Conservation (phyloP, 2,888 invertebrate genomes). For the Folsomia manolachei region DNA sequence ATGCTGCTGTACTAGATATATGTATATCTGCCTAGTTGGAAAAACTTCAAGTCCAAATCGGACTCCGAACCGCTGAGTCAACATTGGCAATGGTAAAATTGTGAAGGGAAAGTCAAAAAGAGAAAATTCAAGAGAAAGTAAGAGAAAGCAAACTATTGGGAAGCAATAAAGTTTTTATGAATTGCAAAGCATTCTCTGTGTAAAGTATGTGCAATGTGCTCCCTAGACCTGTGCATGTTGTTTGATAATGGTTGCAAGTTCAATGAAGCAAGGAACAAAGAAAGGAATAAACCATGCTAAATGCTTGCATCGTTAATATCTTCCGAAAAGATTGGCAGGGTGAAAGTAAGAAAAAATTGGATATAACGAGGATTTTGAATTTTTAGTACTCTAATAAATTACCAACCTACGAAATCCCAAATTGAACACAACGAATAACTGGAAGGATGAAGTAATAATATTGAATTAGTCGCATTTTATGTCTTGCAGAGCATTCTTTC, state of each 20-base stretch:
- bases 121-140: neutral
- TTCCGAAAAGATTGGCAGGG: neutral
- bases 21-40: no score
- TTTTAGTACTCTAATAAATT: neutral
- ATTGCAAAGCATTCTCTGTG: neutral
- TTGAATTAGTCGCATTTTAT: constrained; percentile 3
- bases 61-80: constrained; percentile 16
- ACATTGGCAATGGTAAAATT: constrained; percentile 13
- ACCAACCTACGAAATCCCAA: neutral
- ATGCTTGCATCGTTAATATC: neutral
- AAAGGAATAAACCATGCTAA: neutral
- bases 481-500: neutral
- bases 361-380: no score
- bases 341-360: neutral
- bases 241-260: no score
- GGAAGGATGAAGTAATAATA: neutral
- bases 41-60: constrained; percentile 6
- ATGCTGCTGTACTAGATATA: neutral
- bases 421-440: neutral
- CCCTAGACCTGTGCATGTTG: neutral
- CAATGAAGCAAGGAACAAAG: neutral
- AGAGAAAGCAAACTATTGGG: constrained; percentile 20
- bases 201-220: no score
- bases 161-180: constrained; percentile 23
- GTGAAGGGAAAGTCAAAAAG: neutral